Evolutionary conservation across 2,113 vertebrate genomes (phyloP).

Genomic region (Ancistrus triradiatus): DNA sequence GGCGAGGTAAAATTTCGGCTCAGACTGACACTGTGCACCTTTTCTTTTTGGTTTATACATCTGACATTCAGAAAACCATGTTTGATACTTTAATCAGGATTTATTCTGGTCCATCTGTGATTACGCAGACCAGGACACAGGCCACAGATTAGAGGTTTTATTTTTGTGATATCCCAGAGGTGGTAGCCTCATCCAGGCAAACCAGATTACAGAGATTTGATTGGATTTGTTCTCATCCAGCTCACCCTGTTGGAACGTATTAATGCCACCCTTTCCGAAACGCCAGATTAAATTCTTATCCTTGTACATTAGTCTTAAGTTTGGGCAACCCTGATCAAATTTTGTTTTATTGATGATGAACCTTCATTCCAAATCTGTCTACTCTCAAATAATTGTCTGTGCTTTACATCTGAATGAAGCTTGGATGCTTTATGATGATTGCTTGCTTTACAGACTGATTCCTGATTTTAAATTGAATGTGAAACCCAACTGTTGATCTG

Average conservation of each 20-base stretch:
- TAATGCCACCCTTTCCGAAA: constrained; percentile 43
- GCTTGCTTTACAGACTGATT: too few species aligned
- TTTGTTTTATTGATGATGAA: too few species aligned
- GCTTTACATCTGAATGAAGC: too few species aligned
- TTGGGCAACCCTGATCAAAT: too few species aligned
- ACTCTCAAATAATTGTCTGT: too few species aligned
- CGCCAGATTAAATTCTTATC: constrained; percentile 34
- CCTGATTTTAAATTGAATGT: too few species aligned
- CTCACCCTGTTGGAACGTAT: constrained; percentile 48
- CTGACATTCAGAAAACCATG: constrained; percentile 13
- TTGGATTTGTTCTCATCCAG: constrained; percentile 44
- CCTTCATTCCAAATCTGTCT: too few species aligned
- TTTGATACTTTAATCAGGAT: not conserved
- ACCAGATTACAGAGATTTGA: constrained; percentile 57
- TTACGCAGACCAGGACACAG: constrained; percentile 33
- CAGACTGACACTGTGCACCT: too few species aligned
- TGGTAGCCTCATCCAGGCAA: constrained; percentile 38
- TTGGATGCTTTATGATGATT: too few species aligned
- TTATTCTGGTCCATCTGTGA: constrained; percentile 38
- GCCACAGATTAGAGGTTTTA: constrained; percentile 34
- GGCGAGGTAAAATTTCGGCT: too few species aligned
- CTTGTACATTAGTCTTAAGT: constrained; percentile 25
- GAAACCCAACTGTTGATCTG: too few species aligned
- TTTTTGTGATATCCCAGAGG: constrained; percentile 38
- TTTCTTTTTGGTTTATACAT: not conserved